A percentile compares a stretch with the other conserved stretches of the same genome.
These are phyloP conservation scores for Leptonema lineaticorne DNA, from an alignment of 1,140 invertebrate species.

Conservation along the genomic window DNA sequence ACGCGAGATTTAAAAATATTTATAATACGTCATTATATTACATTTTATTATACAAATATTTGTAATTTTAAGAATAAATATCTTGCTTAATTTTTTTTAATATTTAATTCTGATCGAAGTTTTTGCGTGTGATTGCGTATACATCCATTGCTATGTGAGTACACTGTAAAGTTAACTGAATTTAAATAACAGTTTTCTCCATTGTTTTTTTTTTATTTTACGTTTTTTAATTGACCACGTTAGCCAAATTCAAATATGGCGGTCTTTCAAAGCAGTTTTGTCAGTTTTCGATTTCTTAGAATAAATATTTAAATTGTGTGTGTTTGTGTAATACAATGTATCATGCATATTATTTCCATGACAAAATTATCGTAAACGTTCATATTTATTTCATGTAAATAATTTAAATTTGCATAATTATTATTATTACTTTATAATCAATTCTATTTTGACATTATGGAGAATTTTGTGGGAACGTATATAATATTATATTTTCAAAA, in stretches of 20 bases:
- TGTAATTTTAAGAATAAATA: not conserved
- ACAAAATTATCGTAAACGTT: no score
- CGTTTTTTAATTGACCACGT: no score
- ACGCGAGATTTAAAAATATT: no score
- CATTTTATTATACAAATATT: no score
- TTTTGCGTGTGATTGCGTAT: constrained; percentile 38
- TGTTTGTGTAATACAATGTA: not conserved
- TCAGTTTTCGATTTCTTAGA: no score
- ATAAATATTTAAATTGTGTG: not conserved
- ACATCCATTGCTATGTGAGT: constrained; percentile 31
- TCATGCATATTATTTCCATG: not conserved
- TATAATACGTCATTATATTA: no score
- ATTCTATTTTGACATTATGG: not conserved
- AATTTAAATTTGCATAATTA: not conserved
- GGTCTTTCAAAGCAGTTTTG: constrained; percentile 13
- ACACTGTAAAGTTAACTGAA: constrained; percentile 31
- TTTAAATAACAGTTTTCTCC: constrained; percentile 40
- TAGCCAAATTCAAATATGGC: not conserved
- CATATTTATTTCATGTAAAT: not conserved
- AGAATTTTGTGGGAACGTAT: no score
- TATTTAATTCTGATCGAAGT: constrained; percentile 1
- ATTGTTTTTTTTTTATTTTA: constrained; percentile 37
- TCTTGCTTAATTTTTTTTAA: not conserved
- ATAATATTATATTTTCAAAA: no score
- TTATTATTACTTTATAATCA: not conserved